Evolutionary conservation across 1,140 invertebrate species (phyloP).

Genomic region (Tribolium castaneum): DNA sequence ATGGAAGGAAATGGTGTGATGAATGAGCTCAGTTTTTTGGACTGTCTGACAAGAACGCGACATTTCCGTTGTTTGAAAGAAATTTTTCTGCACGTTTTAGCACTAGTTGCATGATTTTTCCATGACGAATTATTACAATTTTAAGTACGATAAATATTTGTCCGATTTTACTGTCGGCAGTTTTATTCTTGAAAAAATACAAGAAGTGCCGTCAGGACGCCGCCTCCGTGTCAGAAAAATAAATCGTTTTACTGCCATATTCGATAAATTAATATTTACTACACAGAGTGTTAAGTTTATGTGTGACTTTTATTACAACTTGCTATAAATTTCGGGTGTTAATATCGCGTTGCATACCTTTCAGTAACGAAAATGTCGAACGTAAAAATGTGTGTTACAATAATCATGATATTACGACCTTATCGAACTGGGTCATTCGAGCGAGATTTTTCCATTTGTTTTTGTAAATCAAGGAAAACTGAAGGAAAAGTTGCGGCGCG

Average conservation of each 20-base stretch:
- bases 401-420: background rate
- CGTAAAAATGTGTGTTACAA: background rate
- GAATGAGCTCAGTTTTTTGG: background rate
- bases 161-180: background rate
- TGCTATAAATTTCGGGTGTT: background rate
- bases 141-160: conserved; percentile 15
- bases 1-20: background rate
- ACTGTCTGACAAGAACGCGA: background rate
- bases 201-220: background rate
- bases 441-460: background rate
- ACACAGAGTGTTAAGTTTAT: conserved; percentile 1
- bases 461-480: background rate
- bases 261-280: conserved; percentile 29
- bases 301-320: background rate
- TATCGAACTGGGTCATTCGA: background rate
- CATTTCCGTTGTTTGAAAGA: background rate
- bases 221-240: background rate
- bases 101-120: background rate
- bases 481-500: background rate
- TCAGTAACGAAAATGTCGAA: background rate
- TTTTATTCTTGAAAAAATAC: background rate
- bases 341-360: background rate
- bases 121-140: conserved; percentile 5
- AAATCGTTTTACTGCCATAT: background rate
- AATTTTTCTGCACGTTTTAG: too few relatives aligned